Percentiles rank a stretch among this genome's conserved stretches.
Evolutionary conservation across 1,140 invertebrate species (phyloP).

Genomic region (Idris sp.): DNA sequence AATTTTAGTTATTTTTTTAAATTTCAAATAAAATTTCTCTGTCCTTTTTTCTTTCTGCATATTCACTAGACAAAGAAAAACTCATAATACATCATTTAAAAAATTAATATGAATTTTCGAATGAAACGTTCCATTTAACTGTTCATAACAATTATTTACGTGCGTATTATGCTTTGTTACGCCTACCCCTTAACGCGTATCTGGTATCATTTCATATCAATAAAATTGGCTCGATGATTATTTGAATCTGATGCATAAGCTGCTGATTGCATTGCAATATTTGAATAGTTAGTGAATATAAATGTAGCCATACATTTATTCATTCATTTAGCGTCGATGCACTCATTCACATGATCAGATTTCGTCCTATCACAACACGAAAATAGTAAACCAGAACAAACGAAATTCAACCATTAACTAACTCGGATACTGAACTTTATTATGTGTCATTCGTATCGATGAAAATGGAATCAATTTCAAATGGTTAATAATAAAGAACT

Average conservation of each 20-base stretch:
- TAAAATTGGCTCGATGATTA: neutral
- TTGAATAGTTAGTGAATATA: constrained; percentile 9
- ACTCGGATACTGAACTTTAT: neutral
- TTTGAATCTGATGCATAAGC: neutral
- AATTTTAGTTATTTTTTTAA: constrained; percentile 21
- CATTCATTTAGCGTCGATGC: constrained; percentile 5
- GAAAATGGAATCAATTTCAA: constrained; percentile 13
- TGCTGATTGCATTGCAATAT: constrained; percentile 12
- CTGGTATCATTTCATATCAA: constrained; percentile 5
- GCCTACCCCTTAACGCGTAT: neutral
- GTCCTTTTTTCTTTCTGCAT: neutral
- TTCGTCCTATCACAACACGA: constrained; percentile 3
- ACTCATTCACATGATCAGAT: constrained; percentile 19
- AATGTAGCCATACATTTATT: neutral
- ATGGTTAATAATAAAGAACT: constrained; percentile 11
- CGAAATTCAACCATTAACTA: constrained; percentile 21
- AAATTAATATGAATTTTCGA: neutral
- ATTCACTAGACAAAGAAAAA: neutral
- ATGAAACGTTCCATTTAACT: neutral
- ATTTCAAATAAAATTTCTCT: constrained; percentile 2
- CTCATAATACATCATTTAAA: neutral
- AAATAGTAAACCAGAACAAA: constrained; percentile 15
- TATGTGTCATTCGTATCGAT: constrained; percentile 11
- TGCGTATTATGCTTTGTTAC: neutral
- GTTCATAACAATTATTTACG: neutral